Evolutionary conservation across 2,113 vertebrate species (phyloP).

Genomic region (Gadus macrocephalus): DNA sequence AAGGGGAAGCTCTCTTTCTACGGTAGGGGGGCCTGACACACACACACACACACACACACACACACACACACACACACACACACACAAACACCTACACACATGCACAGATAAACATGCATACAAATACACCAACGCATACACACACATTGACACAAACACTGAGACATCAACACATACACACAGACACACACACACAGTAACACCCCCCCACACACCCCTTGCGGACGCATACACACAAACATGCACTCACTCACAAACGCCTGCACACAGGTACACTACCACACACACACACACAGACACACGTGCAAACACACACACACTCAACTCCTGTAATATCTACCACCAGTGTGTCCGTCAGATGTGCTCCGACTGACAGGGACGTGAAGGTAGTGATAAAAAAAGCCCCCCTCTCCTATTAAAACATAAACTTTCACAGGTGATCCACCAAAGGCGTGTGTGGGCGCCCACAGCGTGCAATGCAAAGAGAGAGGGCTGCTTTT

Average conservation of each 20-base stretch:
- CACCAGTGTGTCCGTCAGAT: conserved; percentile 52
- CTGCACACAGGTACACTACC: conserved; percentile 40
- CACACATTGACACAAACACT: conserved; percentile 59
- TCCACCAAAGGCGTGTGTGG: conserved; percentile 19
- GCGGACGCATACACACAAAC: conserved; percentile 28
- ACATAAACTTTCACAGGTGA: conserved; percentile 21
- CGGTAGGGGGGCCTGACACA: conserved; percentile 72
- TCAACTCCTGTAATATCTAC: conserved; percentile 38
- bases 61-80: too few species aligned
- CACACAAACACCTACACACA: conserved; percentile 37
- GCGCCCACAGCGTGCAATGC: too few species aligned
- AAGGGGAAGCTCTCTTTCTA: conserved; percentile 92
- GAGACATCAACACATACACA: conserved; percentile 48
- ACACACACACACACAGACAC: conserved; percentile 53
- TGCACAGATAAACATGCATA: conserved; percentile 58
- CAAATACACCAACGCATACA: conserved; percentile 54
- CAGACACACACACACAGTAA: conserved; percentile 40
- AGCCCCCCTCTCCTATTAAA: background rate
- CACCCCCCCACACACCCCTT: conserved; percentile 49
- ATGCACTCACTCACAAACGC: conserved; percentile 58
- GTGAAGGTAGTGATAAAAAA: conserved; percentile 34
- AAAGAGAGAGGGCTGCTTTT: conserved; percentile 47
- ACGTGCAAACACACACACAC: conserved; percentile 51
- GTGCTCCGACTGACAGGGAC: conserved; percentile 46
- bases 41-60: conserved; percentile 46